phyloP scores from a whole-genome alignment of 2,113 vertebrate genomes.

The Piaya cayana region DNA sequence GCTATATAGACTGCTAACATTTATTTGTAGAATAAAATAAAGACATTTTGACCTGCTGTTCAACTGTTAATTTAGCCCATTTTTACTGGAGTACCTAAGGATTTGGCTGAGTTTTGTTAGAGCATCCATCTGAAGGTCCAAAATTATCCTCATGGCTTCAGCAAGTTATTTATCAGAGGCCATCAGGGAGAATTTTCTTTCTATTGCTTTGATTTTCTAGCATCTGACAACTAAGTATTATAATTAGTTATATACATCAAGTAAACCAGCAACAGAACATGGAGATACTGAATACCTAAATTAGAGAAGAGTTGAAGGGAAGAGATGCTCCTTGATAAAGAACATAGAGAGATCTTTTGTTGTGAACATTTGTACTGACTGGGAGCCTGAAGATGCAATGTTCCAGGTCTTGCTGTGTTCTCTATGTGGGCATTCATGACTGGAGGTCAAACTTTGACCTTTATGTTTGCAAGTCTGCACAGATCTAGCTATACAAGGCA shows the following conservation, averaged over 20 bases:
- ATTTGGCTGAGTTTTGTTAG: background rate
- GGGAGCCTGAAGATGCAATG: background rate
- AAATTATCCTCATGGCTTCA: background rate
- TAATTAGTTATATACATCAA: background rate
- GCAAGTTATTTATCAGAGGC: background rate
- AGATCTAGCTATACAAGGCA: background rate
- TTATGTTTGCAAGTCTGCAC: background rate
- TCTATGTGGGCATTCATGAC: background rate
- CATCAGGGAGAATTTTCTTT: background rate
- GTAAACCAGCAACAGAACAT: background rate
- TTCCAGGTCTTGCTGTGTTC: background rate
- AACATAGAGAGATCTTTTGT: rapidly evolving
- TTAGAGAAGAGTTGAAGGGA: background rate
- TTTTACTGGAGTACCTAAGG: background rate
- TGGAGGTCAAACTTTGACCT: background rate
- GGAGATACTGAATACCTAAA: background rate
- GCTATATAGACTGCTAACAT: background rate
- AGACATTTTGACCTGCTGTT: background rate
- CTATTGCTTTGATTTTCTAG: background rate
- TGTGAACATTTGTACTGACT: background rate
- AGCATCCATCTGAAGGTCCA: background rate
- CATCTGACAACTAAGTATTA: background rate
- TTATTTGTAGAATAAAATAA: background rate
- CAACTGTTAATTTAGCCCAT: background rate
- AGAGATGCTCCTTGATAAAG: background rate